Percentiles rank a stretch among this genome's conserved stretches.
These are phyloP conservation scores for Diaperis boleti DNA, from an alignment of 2,888 invertebrate species.

Conservation along the genomic window DNA sequence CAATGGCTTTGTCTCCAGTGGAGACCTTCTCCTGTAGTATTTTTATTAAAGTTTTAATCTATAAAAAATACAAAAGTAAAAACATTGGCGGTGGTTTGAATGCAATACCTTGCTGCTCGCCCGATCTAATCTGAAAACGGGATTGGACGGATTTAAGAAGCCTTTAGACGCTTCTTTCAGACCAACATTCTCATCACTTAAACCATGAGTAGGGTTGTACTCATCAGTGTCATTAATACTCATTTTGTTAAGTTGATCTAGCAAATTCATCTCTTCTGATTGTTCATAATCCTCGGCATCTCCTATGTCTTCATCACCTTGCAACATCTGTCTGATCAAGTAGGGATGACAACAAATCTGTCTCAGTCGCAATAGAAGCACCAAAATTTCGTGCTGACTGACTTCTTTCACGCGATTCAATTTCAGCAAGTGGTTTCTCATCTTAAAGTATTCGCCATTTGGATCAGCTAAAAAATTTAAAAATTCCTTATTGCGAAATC, in stretches of 20 bases:
- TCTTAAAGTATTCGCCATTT: slow-evolving; percentile 64
- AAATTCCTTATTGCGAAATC: no score
- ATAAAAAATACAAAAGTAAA: slow-evolving; percentile 2
- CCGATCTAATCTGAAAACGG: slow-evolving; percentile 74
- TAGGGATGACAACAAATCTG: slow-evolving; percentile 28
- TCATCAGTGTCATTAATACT: slow-evolving; percentile 65
- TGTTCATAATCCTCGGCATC: slow-evolving; percentile 61
- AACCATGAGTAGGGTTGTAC: slow-evolving; percentile 52
- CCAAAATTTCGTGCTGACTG: slow-evolving; percentile 76
- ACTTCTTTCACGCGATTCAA: slow-evolving; percentile 69
- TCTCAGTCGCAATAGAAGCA: slow-evolving; percentile 84
- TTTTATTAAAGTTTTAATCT: slow-evolving; percentile 42
- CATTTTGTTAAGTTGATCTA: slow-evolving; percentile 75
- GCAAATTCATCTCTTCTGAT: slow-evolving; percentile 70
- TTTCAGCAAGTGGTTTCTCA: slow-evolving; percentile 75
- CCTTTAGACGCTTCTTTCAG: slow-evolving; percentile 72
- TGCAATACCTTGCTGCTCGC: slow-evolving; percentile 73
- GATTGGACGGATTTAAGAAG: slow-evolving; percentile 76
- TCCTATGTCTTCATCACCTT: slow-evolving; percentile 63
- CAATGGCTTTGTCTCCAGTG: slow-evolving; percentile 77
- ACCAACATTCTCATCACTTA: slow-evolving; percentile 64
- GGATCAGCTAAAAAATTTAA: slow-evolving; percentile 63
- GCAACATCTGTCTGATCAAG: slow-evolving; percentile 65
- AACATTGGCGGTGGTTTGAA: no score
- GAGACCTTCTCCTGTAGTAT: slow-evolving; percentile 67